These are phyloP conservation scores for Macropodus opercularis DNA, from an alignment of 2,797 vertebrate species.

Conservation along the genomic window DNA sequence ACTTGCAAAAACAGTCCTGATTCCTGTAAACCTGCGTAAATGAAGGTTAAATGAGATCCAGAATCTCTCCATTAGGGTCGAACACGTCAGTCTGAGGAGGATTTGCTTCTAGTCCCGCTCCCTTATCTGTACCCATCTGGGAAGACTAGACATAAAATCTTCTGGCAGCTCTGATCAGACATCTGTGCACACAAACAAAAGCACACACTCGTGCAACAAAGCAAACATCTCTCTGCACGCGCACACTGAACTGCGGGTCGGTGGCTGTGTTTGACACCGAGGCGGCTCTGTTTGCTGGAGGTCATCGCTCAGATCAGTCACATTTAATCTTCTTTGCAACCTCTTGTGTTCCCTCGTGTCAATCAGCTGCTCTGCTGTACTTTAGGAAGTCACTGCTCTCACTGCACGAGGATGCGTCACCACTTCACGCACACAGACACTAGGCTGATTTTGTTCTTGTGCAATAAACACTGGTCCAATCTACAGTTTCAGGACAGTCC, in stretches of 20 bases:
- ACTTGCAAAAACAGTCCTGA: neutral
- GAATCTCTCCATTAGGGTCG: too few relatives aligned
- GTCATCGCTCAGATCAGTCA: constrained; percentile 66
- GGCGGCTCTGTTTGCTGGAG: constrained; percentile 52
- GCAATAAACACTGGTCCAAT: constrained; percentile 4
- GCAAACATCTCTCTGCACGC: constrained; percentile 20
- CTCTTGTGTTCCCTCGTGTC: constrained; percentile 28
- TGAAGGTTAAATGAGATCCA: constrained; percentile 13
- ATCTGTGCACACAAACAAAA: constrained; percentile 28
- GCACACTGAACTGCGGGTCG: constrained; percentile 20
- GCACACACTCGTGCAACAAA: constrained; percentile 16
- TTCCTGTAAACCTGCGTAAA: neutral
- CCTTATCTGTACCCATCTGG: constrained; percentile 57
- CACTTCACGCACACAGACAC: constrained; percentile 10
- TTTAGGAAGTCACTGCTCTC: constrained; percentile 42
- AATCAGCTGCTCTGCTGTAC: constrained; percentile 33
- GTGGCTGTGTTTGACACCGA: constrained; percentile 63
- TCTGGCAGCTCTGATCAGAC: constrained; percentile 58
- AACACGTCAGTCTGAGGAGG: constrained; percentile 46
- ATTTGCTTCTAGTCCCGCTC: constrained; percentile 51
- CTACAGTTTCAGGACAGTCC: constrained; percentile 44
- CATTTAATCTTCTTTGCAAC: constrained; percentile 68
- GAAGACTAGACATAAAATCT: constrained; percentile 58
- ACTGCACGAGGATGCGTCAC: constrained; percentile 13
- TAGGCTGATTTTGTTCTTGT: constrained; percentile 8